Base-by-base conservation (phyloP, 2,797 vertebrate genomes). In the Hyperoplus immaculatus region DNA sequence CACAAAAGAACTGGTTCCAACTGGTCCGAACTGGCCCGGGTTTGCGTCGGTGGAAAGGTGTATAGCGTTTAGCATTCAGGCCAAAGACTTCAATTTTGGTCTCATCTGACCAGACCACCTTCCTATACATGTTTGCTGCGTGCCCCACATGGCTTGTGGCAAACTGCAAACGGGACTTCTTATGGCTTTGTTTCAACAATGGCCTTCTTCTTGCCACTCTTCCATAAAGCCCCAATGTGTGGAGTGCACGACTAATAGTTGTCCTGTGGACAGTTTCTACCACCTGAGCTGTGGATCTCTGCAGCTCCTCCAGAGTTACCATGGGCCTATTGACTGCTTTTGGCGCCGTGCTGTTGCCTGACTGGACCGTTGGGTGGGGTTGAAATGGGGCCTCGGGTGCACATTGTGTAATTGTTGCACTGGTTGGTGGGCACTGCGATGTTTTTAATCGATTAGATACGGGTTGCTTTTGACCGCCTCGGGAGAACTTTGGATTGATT, bases 241-340 rank as follows among this genome's bases (percentile, higher is more conserved):
- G 68, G 15, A 66, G 55, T 49, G 38, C 15, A 72, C 6, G 18
- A 18, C 13, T 51, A 16, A 58, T 29, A 38, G 53, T 58, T 49
- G n/a, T 39, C 50, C 43, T 15, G 5, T 47, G 41, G 47, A 60
- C 18, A 68, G 69, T 56, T 53, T 63, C 38, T 15, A 43, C 42
- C 6, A 47, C 39, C 63, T 73, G 12, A 42, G n/a, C 29, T 16
- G 53, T 49, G 7, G 64, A 69, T 68, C 16, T 64, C 12, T 74
- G 38, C 51, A 58, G 38, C 58, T 54, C 39, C 43, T 14, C 61
- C 56, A 65, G 38, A 16, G 46, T 72, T 29, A 65, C 42, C 3
- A 12, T 67, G 8, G 41, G 12, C 3, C 38, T 66, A 49, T 61
- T 51, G 12, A 41, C 9, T 54, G 18, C 21, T 21, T 21, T n/a